Evolutionary conservation across 1,140 invertebrate genomes (phyloP), one percentile per base, ranked within the genome.

Genomic region (Papilio polytes): DNA sequence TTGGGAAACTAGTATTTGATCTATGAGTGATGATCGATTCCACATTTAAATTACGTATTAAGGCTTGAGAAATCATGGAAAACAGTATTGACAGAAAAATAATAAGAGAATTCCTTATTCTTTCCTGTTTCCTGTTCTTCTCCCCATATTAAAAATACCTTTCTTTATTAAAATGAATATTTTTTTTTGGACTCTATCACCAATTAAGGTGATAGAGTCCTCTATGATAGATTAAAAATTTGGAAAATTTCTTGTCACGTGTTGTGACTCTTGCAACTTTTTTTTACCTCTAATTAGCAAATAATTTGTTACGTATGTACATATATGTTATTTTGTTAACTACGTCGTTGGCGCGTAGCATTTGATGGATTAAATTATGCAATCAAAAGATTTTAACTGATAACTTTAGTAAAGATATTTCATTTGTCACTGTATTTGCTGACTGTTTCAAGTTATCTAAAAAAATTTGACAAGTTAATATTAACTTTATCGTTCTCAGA

Each of bases 321-420:
- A 48, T 13, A 13, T 12, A 48, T 51, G 13, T 18, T 6, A 4
- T 2, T 1, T 51, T 18, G 13, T 51, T 18, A 3, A 7, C 48
- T 51, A 51, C 48, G 48, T 18, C 48, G 18, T 56, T 56, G 53
- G 53, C 4, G 18, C 18, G 22, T 70, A 70, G 26, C 63, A 31
- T 31, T 31, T 66, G 63, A 18, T 18, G 18, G 3, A 70, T 12
- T 41, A 15, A 12, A 31, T 31, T 70, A 48, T 48, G 26, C 22
- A 66, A 66, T 66, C 63, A 70, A 70, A 59, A 70, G 26, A 70
- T 31, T 70, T 31, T 31, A 22, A 70, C 59, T 63, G 59, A 63
- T 13, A 13, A 59, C 22, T 63, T 63, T 63, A 26, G 7, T 12
- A 70, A 70, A 36, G 63, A 31, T 70, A 31, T 31, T 70, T 70